Percentiles rank a stretch among this genome's conserved stretches.
phyloP scores from a whole-genome alignment of 1,140 invertebrate species.

The Pseudomyrmex flavicornis region DNA sequence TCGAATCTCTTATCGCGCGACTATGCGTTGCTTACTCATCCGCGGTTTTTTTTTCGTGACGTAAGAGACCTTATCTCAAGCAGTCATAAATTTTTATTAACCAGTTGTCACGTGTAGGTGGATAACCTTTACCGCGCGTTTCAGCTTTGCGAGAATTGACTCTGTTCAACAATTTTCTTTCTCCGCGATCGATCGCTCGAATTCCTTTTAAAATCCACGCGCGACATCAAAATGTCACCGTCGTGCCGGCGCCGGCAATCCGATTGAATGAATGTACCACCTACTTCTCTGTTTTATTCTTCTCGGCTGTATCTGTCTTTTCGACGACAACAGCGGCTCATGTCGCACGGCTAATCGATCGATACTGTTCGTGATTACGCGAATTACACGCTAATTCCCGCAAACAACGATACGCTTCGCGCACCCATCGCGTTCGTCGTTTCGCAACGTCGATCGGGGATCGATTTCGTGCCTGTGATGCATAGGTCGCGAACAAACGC shows the following conservation, averaged over 20 bases:
- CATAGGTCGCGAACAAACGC: neutral
- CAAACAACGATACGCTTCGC: constrained; percentile 29
- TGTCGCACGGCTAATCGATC: neutral
- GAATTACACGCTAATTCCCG: constrained; percentile 40
- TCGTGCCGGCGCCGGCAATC: constrained; percentile 31
- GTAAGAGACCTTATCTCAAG: too few species aligned
- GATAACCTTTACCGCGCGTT: too few species aligned
- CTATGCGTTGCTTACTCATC: too few species aligned
- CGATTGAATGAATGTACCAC: constrained; percentile 11
- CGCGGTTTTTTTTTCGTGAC: too few species aligned
- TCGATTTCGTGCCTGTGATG: constrained; percentile 20
- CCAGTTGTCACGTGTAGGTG: too few species aligned
- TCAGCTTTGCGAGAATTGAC: neutral
- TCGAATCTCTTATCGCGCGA: too few species aligned
- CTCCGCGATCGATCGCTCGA: constrained; percentile 20
- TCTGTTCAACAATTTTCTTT: neutral
- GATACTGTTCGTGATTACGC: constrained; percentile 25
- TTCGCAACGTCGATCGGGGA: constrained; percentile 44
- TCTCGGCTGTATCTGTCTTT: neutral
- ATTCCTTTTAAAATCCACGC: constrained; percentile 36
- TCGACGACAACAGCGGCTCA: neutral
- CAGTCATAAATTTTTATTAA: too few species aligned
- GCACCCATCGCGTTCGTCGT: constrained; percentile 33
- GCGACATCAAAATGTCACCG: constrained; percentile 38
- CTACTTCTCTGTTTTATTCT: neutral